Evolutionary conservation across 1,140 invertebrate species (phyloP), one percentile per base, ranked within the genome.

Genomic region (Listronotus bonariensis): DNA sequence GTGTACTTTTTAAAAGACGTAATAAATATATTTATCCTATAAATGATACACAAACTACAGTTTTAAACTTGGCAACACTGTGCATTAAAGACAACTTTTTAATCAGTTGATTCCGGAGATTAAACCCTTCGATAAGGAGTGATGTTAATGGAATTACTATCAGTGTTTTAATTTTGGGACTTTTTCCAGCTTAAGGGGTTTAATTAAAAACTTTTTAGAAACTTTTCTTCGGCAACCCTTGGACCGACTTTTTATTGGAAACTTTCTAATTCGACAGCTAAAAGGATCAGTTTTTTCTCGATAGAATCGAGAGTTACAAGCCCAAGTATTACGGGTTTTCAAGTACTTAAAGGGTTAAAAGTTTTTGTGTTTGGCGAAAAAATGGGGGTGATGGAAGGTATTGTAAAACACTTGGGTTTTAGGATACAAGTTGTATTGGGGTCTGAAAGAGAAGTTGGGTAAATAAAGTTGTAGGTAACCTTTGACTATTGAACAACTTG

Each of bases 81-180:
- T 8, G 7, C 11, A 69, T 68, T 43, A 69, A 68, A 71, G 69
- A 76, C 75, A 77, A 78, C 75, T 77, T 78, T 77, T 78, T 77
- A 78, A 77, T 77, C 75, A 76, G 72, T 70, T 72, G 73, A 78
- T 78, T 75, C 74, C 71, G 69, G 68, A 73, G 75, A 77, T 78
- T 72, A 76, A 67, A 72, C 70, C 68, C 71, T 67, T 62, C 60
- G 76, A 78, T 78, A 76, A 73, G 71, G 71, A 76, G 67, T 70
- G 72, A 72, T 76, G 74, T 75, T 75, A 75, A 76, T 78, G 75
- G 75, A 78, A 77, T 78, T 76, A 75, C 74, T 76, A 77, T 78
- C 74, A 70, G 76, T 76, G 75, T 73, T 72, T 73, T 63, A 70
- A 75, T 73, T 73, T 71, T 51, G 66, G 62, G 62, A 71, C 62